Evolutionary conservation across 1,140 invertebrate species (phyloP), one percentile per base, ranked within the genome.

Genomic region (Drosophila cardini): DNA sequence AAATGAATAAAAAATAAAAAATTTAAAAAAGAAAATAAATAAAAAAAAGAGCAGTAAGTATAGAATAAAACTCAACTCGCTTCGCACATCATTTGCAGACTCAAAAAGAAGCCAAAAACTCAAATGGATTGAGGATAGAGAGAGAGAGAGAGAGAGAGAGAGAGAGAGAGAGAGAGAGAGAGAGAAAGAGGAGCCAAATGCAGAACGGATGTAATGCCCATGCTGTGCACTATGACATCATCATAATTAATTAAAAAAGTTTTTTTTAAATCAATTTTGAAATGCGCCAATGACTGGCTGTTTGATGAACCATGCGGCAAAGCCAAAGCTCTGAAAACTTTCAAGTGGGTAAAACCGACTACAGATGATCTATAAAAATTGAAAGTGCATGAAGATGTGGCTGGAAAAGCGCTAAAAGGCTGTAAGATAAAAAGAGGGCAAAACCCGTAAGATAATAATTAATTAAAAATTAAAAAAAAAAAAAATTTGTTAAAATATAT

Each of bases 241-340:
- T 87, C 84, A 87, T 87, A 89, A 87, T 87, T 87, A 87, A 87
- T 87, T 87, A 87, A 87, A 87, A 87, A 87, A 84, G 84, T 89
- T 87, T 87, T 83, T 83, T 84, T 53, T 84, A 87, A 87, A 87
- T 89, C 84, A 87, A 87, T 87, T 87, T 87, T 62, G 55, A 84
- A 89, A 89, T 87, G 84, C 67, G 73, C 72, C 75, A 72, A 79
- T 84, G 84, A 83, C 76, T 89, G 80, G 69, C 62, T 83, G 69
- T 84, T 77, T 87, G 85, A 87, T 84, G 84, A 87, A 80, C 84
- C 84, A 68, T 80, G 57, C 46, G 64, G 57, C 80, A 70, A 69
- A 70, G 65, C 61, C 53, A 62, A 53, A 53, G 32, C 43, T 50
- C 2, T 45, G 3, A 16, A 18, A 15, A 46, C 30, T 38, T n/a